Evolutionary conservation across 2,797 vertebrate genomes (phyloP).

Genomic region (Ctenopoma multispine): DNA sequence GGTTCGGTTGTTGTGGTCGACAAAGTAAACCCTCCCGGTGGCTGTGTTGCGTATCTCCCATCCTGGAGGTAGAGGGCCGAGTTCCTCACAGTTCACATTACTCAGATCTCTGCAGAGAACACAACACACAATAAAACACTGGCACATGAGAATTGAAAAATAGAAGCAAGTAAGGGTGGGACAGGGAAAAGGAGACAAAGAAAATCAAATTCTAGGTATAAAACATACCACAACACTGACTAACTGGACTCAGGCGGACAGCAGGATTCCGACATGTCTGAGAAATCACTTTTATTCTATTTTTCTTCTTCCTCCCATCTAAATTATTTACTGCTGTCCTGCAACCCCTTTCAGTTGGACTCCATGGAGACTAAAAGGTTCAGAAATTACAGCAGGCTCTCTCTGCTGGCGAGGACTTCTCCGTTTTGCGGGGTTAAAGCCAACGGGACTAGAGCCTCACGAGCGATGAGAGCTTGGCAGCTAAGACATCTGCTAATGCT

Average conservation of each 20-base stretch:
- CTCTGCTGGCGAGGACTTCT: conserved; percentile 66
- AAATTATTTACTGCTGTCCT: conserved; percentile 86
- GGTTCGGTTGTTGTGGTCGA: conserved; percentile 99
- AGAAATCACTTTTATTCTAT: conserved; percentile 76
- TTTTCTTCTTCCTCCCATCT: conserved; percentile 56
- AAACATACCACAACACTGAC: conserved; percentile 59
- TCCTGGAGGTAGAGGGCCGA: conserved; percentile 90
- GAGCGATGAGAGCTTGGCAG: conserved; percentile 35
- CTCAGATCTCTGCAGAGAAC: conserved; percentile 92
- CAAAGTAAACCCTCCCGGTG: conserved; percentile 98
- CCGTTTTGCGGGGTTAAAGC: conserved; percentile 29
- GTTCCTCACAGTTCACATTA: conserved; percentile 99
- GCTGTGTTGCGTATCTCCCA: conserved; percentile 91
- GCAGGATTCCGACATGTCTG: conserved; percentile 81
- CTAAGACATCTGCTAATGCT: conserved; percentile 27
- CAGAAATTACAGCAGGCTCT: conserved; percentile 61
- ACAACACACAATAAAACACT: conserved; percentile 11
- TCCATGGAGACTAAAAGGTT: conserved; percentile 73
- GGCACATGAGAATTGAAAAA: conserved; percentile 15
- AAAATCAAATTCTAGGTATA: conserved; percentile 53
- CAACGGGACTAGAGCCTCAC: conserved; percentile 41
- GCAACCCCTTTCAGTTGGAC: conserved; percentile 79
- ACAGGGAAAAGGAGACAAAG: conserved; percentile 4
- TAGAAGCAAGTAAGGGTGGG: conserved; percentile 12
- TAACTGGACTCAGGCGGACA: conserved; percentile 55